phyloP scores from a whole-genome alignment of 2,113 vertebrate genomes.

The Caranx melampygus region DNA sequence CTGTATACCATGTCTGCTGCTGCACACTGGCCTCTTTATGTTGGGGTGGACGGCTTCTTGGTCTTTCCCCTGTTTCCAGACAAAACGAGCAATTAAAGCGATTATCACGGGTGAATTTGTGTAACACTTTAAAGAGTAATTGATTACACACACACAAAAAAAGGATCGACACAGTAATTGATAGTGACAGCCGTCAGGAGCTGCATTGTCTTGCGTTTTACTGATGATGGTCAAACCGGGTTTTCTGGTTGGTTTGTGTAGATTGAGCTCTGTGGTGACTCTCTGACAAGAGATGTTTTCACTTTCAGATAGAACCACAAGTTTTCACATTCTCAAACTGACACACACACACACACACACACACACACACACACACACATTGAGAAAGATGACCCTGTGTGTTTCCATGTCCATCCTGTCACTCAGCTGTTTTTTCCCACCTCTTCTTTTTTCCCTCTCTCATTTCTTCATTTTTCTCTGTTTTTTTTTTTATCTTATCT shows the following conservation, averaged over 20 bases:
- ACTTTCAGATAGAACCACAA: background rate
- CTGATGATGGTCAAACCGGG: background rate
- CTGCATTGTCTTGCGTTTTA: background rate
- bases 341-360: too few relatives aligned
- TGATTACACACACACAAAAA: background rate
- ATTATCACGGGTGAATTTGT: too few relatives aligned
- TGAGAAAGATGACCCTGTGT: constrained; percentile 3
- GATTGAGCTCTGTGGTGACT: background rate
- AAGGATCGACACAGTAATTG: background rate
- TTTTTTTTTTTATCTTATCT: background rate
- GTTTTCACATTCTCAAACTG: background rate
- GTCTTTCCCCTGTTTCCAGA: background rate
- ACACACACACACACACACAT: background rate
- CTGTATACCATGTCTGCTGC: background rate
- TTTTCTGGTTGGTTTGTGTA: background rate
- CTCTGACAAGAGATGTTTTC: background rate
- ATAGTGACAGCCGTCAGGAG: background rate
- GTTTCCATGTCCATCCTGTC: constrained; percentile 8
- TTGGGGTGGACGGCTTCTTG: constrained; percentile 9
- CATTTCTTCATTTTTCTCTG: background rate
- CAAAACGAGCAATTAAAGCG: background rate
- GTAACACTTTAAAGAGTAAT: too few relatives aligned
- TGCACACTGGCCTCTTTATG: constrained; percentile 1
- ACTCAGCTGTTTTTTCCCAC: background rate
- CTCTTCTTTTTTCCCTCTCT: constrained; percentile 10